phyloP scores from a whole-genome alignment of 2,113 vertebrate species.

The Orthonyx spaldingii region DNA sequence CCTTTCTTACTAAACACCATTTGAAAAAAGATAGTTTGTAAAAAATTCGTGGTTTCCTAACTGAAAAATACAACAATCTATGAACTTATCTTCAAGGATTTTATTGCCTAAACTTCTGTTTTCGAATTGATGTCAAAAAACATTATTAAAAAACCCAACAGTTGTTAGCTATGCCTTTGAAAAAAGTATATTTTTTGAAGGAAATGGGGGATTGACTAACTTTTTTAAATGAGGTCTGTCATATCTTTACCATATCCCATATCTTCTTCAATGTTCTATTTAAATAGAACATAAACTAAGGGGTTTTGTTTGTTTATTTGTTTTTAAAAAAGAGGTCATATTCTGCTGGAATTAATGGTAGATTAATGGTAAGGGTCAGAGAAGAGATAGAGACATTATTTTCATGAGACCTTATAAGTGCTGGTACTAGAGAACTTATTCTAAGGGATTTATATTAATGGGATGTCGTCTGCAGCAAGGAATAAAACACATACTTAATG shows the following conservation, averaged over 20 bases:
- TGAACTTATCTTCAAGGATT: neutral
- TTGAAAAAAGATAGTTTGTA: neutral
- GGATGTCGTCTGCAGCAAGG: neutral
- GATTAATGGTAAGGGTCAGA: neutral
- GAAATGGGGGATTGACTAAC: neutral
- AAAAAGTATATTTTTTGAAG: neutral
- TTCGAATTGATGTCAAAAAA: neutral
- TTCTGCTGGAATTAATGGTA: neutral
- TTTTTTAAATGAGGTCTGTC: neutral
- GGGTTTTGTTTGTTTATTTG: neutral
- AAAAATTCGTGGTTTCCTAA: neutral
- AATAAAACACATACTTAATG: neutral
- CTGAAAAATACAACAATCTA: neutral
- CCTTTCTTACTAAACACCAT: neutral
- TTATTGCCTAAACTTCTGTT: neutral
- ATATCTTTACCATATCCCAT: neutral
- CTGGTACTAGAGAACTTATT: neutral
- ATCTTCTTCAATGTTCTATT: neutral
- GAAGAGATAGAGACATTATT: neutral
- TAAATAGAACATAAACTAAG: neutral
- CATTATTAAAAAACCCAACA: fast-evolving
- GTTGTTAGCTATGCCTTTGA: neutral
- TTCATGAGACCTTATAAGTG: neutral
- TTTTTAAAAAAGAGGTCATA: neutral
- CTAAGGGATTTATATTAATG: neutral